A percentile compares a stretch with the other conserved stretches of the same genome.
Conservation (phyloP, 1,140 invertebrate species). For the Penaeus japonicus region DNA sequence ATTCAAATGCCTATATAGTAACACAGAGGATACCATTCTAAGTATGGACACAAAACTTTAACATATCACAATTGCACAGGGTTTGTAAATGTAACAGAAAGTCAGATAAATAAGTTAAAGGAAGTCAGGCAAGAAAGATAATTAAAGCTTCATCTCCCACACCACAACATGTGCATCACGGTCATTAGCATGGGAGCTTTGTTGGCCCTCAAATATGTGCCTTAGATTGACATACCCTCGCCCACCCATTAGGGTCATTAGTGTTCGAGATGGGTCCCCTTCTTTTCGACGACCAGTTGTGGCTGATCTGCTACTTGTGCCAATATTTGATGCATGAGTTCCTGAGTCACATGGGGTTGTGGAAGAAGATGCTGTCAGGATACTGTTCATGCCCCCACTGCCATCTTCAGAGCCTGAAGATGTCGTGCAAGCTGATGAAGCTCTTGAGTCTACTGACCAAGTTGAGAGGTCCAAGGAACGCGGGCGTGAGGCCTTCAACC, state of each 20-base stretch:
- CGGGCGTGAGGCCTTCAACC: slow-evolving; percentile 81
- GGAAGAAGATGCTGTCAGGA: slow-evolving; percentile 63
- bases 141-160: slow-evolving; percentile 88
- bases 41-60: slow-evolving; percentile 28
- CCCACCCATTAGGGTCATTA: slow-evolving; percentile 86
- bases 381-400: slow-evolving; percentile 63
- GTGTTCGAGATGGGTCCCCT: slow-evolving; percentile 73
- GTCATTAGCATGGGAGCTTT: slow-evolving; percentile 72
- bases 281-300: slow-evolving; percentile 43
- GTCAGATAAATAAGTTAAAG: slow-evolving; percentile 29
- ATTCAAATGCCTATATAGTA: slow-evolving; percentile 28
- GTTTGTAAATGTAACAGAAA: slow-evolving; percentile 16
- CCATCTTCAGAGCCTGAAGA: slow-evolving; percentile 81
- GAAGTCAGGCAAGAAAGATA: slow-evolving; percentile 31
- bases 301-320: slow-evolving; percentile 22
- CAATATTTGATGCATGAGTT: slow-evolving; percentile 19
- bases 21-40: slow-evolving; percentile 26
- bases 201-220: slow-evolving; percentile 66
- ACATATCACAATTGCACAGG: slow-evolving; percentile 48
- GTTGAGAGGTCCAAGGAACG: slow-evolving; percentile 84
- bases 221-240: slow-evolving; percentile 84
- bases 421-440: slow-evolving; percentile 63
- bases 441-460: slow-evolving; percentile 82
- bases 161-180: slow-evolving; percentile 86
- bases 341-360: slow-evolving; percentile 72